phyloP scores from a whole-genome alignment of 2,797 vertebrate species.

The Crax fasciolata region DNA sequence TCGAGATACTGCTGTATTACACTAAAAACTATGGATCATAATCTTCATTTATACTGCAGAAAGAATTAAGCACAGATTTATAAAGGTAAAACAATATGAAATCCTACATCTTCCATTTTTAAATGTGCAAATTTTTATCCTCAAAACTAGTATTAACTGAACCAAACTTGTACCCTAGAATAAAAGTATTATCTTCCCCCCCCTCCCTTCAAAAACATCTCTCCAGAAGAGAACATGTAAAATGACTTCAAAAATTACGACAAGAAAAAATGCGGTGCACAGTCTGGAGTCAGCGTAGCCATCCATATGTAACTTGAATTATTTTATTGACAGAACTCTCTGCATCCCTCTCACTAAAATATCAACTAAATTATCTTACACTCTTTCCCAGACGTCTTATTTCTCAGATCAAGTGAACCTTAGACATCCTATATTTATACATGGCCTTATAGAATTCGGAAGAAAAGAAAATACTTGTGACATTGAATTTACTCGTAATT shows the following conservation, averaged over 20 bases:
- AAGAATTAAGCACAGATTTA: background rate
- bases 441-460: background rate
- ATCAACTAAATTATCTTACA: background rate
- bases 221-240: background rate
- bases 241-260: background rate
- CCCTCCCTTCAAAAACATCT: background rate
- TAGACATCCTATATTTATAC: background rate
- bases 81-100: background rate
- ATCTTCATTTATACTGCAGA: background rate
- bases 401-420: background rate
- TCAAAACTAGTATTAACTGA: background rate
- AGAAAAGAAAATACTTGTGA: background rate
- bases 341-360: background rate
- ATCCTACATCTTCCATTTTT: background rate
- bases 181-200: background rate
- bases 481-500: background rate
- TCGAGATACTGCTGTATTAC: background rate
- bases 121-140: background rate
- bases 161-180: background rate
- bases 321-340: background rate
- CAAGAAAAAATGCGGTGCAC: background rate
- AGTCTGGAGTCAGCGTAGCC: background rate
- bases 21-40: background rate
- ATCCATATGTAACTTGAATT: background rate
- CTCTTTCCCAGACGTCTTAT: background rate